A percentile compares a stretch with the other conserved stretches of the same genome.
Evolutionary conservation across 1,140 invertebrate species (phyloP).

Genomic region (Drosophila sproati): DNA sequence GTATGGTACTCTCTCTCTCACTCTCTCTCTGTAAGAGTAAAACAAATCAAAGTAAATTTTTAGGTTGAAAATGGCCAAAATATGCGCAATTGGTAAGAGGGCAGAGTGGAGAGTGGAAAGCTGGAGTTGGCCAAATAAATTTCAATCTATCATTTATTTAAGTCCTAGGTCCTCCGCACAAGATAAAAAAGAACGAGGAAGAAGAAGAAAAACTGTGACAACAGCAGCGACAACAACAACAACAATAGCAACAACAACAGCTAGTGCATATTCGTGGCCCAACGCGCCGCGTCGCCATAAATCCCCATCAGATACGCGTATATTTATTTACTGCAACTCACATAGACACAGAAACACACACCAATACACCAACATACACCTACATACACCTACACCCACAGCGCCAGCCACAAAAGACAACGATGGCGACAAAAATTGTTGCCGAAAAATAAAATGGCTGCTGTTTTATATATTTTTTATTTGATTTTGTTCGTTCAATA

Average conservation of each 20-base stretch:
- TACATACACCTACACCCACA: slow-evolving; percentile 13
- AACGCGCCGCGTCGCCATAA: slow-evolving; percentile 67
- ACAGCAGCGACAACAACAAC: slow-evolving; percentile 1
- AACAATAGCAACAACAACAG: slow-evolving; percentile 31
- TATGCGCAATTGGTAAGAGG: slow-evolving; percentile 50
- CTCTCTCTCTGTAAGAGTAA: slow-evolving; percentile 13
- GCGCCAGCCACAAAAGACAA: slow-evolving; percentile 39
- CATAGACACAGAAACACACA: slow-evolving; percentile 46
- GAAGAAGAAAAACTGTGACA: slow-evolving; percentile 12
- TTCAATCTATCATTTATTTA: slow-evolving; percentile 83
- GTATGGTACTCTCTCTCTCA: not conserved
- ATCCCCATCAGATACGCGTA: slow-evolving; percentile 81
- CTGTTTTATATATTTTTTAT: slow-evolving; percentile 33
- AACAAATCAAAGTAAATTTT: slow-evolving; percentile 55
- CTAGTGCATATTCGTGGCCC: slow-evolving; percentile 46
- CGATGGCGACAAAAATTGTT: slow-evolving; percentile 72
- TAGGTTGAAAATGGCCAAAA: slow-evolving; percentile 61
- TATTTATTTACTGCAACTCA: slow-evolving; percentile 81
- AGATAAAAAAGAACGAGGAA: slow-evolving; percentile 33
- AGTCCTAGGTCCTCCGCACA: slow-evolving; percentile 69
- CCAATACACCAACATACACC: slow-evolving; percentile 16
- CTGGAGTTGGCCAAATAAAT: slow-evolving; percentile 70
- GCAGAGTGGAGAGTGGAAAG: not conserved
- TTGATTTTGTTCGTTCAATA: slow-evolving; percentile 28
- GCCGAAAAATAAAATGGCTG: slow-evolving; percentile 77